Evolutionary conservation across 53 echinoderm and acorn worm species (phyloP), one percentile per base, ranked within the genome.

Genomic region (Apostichopus leukothele): DNA sequence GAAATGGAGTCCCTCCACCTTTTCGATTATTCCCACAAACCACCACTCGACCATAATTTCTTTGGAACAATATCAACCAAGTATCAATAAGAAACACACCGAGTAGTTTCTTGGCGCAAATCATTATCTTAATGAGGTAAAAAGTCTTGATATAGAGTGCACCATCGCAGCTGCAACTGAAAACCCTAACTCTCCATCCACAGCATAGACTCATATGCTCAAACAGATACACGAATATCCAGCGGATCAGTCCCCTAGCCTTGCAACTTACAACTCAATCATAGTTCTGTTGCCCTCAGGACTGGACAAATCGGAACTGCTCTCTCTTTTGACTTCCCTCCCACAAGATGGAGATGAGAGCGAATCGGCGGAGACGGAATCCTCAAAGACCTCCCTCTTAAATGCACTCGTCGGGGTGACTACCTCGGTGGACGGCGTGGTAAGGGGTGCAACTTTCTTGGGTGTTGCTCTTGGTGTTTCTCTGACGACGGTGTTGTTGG

Each of bases 401-500:
- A 99, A 99, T 71, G 95, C 86, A 67, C 96, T 90, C 19, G 99
- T 99, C 60, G 99, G 99, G 21, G 99, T 99, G 39, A 99, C 99
- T 57, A 96, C 96, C 86, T 99, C 99, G 9, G 94, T 91, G 51
- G 95, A 92, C 14, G 96, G 96, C n/a, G 96, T 96, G 66, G 93
- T 95, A 83, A 96, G 91, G 52, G 90, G 92, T 23, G 77, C 77
- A n/a, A 91, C 88, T 71, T 79, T 80, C 8, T 52, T 60, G 71
- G 90, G 88, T 66, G 90, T 66, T 39, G 39, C 39, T 39, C 39
- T 39, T 9, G 86, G 76, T 6, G 71, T 66, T 5, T 88, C 88
- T 76, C 54, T 53, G 73, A 86, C 83, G 60, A 91, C 78, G 57
- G 90, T 76, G 10, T 89, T 90, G 60, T 63, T 63, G 11, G 14